Evolutionary conservation across 2,888 invertebrate species (phyloP), one percentile per base, ranked within the genome.

Genomic region (Kuschelorhynchus macadamiae): DNA sequence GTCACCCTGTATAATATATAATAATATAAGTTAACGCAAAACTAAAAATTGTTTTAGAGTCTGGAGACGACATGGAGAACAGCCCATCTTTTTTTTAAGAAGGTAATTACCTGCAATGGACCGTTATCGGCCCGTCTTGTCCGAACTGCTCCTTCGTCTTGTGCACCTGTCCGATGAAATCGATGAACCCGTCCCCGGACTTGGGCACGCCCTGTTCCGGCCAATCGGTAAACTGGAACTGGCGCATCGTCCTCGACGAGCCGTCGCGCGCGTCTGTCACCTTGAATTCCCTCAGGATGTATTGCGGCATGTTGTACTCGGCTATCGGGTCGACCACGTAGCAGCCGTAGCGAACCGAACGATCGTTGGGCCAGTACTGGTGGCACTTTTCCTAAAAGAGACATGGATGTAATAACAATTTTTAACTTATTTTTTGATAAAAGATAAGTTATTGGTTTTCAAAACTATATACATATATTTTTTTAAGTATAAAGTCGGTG

Each of bases 101-200:
- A n/a, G n/a, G n/a, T n/a, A n/a, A n/a, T n/a, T 77, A 93, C 93
- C 93, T 94, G 91, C 97, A 97, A 84, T 98, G 98, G 20, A 98
- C 98, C 50, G 98, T 96, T 72, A 99, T 99, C 0, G 99, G 99
- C 7, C 99, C 99, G 81, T 98, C 98, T 82, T 98, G 98, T 4
- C 99, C 99, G 83, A 99, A 99, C 84, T 99, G 98, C 81, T 98
- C 97, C 86, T 99, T 99, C 56, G 99, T 99, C 86, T 98, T 98
- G 86, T 99, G 99, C 50, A 99, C 98, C 84, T 99, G 98, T 5
- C 98, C 97, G 76, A 99, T 95, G 86, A 99, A 99, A 85, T 99
- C 98, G 76, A 99, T 98, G 85, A 99, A 99, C 39, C 97, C 97
- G 82, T 99, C 99, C 0, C 97, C 98, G 39, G 95, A 96, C 83